Evolutionary conservation across 2,113 vertebrate genomes (phyloP).

Genomic region (Chlamydotis undulata): DNA sequence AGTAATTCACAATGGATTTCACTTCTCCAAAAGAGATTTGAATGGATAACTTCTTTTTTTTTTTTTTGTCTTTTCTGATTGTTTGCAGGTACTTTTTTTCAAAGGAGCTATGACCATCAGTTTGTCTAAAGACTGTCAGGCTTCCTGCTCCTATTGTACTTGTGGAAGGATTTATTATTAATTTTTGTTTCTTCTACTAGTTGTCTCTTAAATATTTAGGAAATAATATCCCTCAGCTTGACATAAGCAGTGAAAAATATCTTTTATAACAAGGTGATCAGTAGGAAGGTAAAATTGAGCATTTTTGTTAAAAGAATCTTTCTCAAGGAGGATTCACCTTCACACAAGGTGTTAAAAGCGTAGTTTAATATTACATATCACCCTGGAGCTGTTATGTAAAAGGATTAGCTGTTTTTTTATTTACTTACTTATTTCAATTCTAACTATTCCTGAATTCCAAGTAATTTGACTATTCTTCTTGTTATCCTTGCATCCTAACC

Average conservation of each 20-base stretch:
- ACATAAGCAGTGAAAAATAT: neutral
- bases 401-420: neutral
- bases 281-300: neutral
- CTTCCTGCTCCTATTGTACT: neutral
- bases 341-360: neutral
- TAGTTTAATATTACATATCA: neutral
- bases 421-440: neutral
- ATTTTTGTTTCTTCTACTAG: neutral
- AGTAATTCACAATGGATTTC: neutral
- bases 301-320: neutral
- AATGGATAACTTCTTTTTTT: neutral
- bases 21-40: neutral
- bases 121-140: neutral
- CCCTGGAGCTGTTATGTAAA: neutral
- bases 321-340: neutral
- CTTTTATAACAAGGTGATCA: neutral
- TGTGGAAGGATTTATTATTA: neutral
- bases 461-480: neutral
- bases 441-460: neutral
- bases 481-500: neutral
- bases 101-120: neutral
- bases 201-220: neutral
- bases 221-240: neutral
- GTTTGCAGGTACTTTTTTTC: neutral
- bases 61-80: neutral